phyloP scores from a whole-genome alignment of 2,888 invertebrate genomes.

The Ophonus ardosiacus region DNA sequence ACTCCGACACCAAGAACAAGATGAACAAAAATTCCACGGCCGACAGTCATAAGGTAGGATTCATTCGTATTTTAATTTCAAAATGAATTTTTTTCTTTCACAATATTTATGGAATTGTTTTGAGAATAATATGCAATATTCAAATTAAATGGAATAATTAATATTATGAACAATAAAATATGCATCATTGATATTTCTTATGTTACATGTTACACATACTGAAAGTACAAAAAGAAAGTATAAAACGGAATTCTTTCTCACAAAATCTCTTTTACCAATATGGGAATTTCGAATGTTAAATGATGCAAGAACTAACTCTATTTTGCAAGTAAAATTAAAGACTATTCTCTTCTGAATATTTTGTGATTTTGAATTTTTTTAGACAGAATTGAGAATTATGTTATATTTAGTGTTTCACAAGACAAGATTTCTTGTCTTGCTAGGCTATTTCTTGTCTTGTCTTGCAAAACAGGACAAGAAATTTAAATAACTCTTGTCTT shows the following conservation, averaged over 20 bases:
- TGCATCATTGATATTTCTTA: neutral
- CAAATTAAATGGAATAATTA: neutral
- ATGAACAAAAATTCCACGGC: slow-evolving; percentile 51
- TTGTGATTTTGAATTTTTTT: too few relatives aligned
- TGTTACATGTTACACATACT: neutral
- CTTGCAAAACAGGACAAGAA: too few relatives aligned
- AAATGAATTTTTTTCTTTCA: neutral
- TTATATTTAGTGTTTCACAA: too few relatives aligned
- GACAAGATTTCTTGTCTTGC: too few relatives aligned
- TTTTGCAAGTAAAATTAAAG: neutral
- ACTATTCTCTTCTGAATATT: too few relatives aligned
- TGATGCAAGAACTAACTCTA: neutral
- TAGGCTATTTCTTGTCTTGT: too few relatives aligned
- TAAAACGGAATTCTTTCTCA: neutral
- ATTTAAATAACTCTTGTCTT: too few relatives aligned
- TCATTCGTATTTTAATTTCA: neutral
- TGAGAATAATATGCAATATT: neutral
- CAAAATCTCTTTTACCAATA: neutral
- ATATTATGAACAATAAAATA: neutral
- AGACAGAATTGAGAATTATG: too few relatives aligned
- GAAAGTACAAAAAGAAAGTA: neutral
- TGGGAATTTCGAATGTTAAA: neutral
- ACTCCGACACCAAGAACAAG: slow-evolving; percentile 51
- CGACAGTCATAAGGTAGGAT: slow-evolving; percentile 55
- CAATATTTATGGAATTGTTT: neutral